These are phyloP conservation scores for Erebia epiphron DNA, from an alignment of 2,888 invertebrate genomes.

Conservation along the genomic window DNA sequence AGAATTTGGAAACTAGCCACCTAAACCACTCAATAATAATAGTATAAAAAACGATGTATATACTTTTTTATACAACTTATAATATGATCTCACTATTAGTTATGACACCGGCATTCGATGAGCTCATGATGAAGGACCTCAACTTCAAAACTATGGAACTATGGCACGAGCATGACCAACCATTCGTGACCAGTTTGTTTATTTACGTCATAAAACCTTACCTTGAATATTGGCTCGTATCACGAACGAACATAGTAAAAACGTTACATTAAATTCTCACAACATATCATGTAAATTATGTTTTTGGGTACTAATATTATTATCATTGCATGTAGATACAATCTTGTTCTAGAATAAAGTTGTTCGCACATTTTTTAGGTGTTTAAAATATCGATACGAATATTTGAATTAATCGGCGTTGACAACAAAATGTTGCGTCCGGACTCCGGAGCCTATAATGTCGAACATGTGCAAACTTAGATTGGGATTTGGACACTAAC, in stretches of 20 bases:
- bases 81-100: conserved; percentile 6
- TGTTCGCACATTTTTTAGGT: not conserved
- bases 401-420: not conserved
- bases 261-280: not conserved
- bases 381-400: not conserved
- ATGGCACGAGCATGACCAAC: not conserved
- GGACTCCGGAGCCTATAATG: too few relatives aligned
- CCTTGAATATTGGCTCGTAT: not conserved
- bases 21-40: too few relatives aligned
- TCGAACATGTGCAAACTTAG: too few relatives aligned
- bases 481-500: too few relatives aligned
- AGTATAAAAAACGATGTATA: too few relatives aligned
- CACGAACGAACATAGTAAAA: not conserved
- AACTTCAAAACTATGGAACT: not conserved
- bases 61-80: too few relatives aligned
- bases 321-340: not conserved
- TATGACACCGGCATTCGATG: not conserved
- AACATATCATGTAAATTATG: not conserved
- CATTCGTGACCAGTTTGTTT: not conserved
- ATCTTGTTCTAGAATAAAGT: not conserved
- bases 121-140: not conserved
- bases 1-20: too few relatives aligned
- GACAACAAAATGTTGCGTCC: too few relatives aligned
- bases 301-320: not conserved
- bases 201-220: not conserved